phyloP scores from a whole-genome alignment of 30 jellyfish, hydroid and myxozoan genomes.

The Mastigias papua region DNA sequence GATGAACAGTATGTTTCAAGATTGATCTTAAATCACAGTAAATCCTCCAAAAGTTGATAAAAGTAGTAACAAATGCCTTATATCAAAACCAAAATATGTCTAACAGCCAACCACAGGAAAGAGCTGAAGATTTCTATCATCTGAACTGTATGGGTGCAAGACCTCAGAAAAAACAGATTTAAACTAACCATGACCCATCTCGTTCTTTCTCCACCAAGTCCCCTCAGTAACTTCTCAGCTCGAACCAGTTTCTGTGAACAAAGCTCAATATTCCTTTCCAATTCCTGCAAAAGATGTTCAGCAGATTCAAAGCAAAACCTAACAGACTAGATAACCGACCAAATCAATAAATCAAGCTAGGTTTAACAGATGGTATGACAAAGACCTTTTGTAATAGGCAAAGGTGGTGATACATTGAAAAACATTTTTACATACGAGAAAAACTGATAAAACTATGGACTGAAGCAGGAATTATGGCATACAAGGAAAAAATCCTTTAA shows the following conservation, averaged over 20 bases:
- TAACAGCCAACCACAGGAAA: neutral
- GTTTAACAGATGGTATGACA: too few relatives aligned
- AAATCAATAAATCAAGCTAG: too few relatives aligned
- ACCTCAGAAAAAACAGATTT: neutral
- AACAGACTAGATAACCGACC: too few relatives aligned
- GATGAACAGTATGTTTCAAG: neutral
- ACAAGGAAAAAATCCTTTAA: too few relatives aligned
- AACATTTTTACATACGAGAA: too few relatives aligned
- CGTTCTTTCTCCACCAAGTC: constrained; percentile 80
- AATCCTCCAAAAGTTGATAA: neutral
- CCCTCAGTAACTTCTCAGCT: constrained; percentile 73
- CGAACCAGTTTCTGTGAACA: constrained; percentile 75
- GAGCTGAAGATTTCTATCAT: neutral
- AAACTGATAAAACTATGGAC: too few relatives aligned
- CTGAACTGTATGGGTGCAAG: neutral
- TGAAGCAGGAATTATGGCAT: too few relatives aligned
- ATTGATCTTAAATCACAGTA: too few relatives aligned
- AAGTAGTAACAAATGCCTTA: neutral
- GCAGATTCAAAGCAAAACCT: too few relatives aligned
- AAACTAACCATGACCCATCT: constrained; percentile 75
- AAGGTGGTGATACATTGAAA: too few relatives aligned
- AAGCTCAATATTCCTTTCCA: constrained; percentile 72
- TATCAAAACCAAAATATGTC: neutral
- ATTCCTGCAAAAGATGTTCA: constrained; percentile 64
- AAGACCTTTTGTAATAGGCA: too few relatives aligned